Percentiles rank a stretch among this genome's conserved stretches.
Conservation (phyloP, 1,140 invertebrate genomes). For the Lepidurus arcticus region DNA sequence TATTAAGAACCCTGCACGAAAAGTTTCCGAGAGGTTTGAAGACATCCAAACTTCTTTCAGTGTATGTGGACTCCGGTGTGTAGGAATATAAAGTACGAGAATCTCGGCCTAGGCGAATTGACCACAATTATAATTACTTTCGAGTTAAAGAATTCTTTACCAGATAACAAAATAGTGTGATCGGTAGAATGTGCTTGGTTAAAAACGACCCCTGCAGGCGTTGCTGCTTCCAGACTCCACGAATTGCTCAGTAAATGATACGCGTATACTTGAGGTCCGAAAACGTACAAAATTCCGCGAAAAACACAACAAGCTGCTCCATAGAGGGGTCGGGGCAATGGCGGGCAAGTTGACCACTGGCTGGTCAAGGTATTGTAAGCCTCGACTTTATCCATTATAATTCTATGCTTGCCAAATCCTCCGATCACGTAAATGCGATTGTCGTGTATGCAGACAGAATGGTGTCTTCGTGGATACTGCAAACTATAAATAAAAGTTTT, state of each 20-base stretch:
- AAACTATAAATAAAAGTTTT: constrained; percentile 35
- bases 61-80: constrained; percentile 36
- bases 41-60: constrained; percentile 29
- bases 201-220: constrained; percentile 35
- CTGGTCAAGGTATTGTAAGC: constrained; percentile 38
- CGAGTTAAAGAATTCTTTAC: constrained; percentile 31
- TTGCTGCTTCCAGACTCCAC: constrained; percentile 35
- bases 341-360: constrained; percentile 37
- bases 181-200: constrained; percentile 35
- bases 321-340: constrained; percentile 38
- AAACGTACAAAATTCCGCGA: constrained; percentile 39
- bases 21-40: constrained; percentile 38
- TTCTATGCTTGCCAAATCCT: constrained; percentile 40
- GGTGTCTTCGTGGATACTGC: constrained; percentile 39
- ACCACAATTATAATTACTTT: constrained; percentile 5
- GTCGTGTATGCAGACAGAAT: constrained; percentile 38
- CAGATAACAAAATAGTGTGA: constrained; percentile 38
- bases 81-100: constrained; percentile 35
- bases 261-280: constrained; percentile 36
- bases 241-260: not conserved
- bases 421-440: constrained; percentile 41
- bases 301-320: constrained; percentile 39
- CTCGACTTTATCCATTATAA: constrained; percentile 38
- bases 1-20: constrained; percentile 35
- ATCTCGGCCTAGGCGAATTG: constrained; percentile 19